These are phyloP conservation scores for Erebia aethiops DNA, from an alignment of 2,888 invertebrate genomes.

Conservation along the genomic window DNA sequence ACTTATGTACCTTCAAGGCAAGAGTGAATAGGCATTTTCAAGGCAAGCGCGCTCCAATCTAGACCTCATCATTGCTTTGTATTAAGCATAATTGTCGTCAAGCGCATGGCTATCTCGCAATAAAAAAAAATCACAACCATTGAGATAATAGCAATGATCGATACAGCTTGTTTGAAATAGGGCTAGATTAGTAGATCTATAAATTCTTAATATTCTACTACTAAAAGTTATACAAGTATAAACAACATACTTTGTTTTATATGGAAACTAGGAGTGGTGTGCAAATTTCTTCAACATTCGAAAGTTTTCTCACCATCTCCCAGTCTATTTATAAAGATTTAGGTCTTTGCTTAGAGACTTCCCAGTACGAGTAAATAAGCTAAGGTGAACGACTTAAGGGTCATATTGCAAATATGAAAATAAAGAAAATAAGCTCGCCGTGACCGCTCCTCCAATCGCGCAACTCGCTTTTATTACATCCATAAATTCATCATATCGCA, in stretches of 20 bases:
- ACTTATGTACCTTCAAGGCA: too few relatives aligned
- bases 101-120: too few relatives aligned
- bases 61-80: too few relatives aligned
- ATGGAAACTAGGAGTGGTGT: neutral
- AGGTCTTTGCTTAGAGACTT: conserved; percentile 22
- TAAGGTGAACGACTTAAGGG: conserved; percentile 66
- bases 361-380: conserved; percentile 40
- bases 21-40: too few relatives aligned
- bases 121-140: too few relatives aligned
- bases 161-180: too few relatives aligned
- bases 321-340: conserved; percentile 10
- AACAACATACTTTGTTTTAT: neutral
- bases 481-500: conserved; percentile 91
- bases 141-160: too few relatives aligned
- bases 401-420: conserved; percentile 81
- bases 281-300: neutral
- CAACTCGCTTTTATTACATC: conserved; percentile 89
- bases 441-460: conserved; percentile 85
- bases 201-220: too few relatives aligned
- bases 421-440: conserved; percentile 82
- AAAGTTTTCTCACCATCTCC: neutral
- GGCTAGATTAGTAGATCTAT: too few relatives aligned
- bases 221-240: too few relatives aligned
- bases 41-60: too few relatives aligned
- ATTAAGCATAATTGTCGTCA: too few relatives aligned